Base-by-base conservation (phyloP, 1,140 invertebrate species). In the Cotesia typhae region DNA sequence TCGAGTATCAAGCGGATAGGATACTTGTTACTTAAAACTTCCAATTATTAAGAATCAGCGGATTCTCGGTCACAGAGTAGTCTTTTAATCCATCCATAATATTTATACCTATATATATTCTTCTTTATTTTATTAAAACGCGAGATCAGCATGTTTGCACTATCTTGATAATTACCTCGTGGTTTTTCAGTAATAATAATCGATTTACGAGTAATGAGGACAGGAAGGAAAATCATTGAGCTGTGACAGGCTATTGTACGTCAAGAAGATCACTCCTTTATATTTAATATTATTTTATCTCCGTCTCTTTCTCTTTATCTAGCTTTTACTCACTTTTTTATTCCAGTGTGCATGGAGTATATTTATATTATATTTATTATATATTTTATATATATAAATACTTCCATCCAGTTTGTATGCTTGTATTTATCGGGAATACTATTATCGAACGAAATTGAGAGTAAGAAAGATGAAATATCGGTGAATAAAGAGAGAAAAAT, bases 211-310 rank as follows among this genome's bases (percentile, higher is more conserved):
- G n/a, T 37, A 64, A 64, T 35, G 37, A 28, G 36, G 12, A 64
- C 61, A 64, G 61, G 61, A 64, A 64, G 61, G 61, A n/a, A 64
- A 64, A 64, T 64, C 61, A 64, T 64, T 64, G 61, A 64, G 38
- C 61, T 64, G 61, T 36, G 37, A 64, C 61, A 38, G 61, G 61
- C 47, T 64, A 64, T 36, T 64, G 36, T 17, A 64, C 61, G 14
- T 41, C 35, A 36, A 64, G 35, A 64, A 4, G 35, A 64, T 10
- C 37, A 41, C 61, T 64, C 37, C 61, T 55, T 55, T 17, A 28
- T 28, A 28, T 28, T 28, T 28, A 28, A 28, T 28, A 28, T 28
- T 28, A 55, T 55, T 55, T 47, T 47, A 47, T 47, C 1, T 47
- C 6, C 41, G 3, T 28, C 28, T 28, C 28, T 28, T 28, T n/a